Evolutionary conservation across 2,888 invertebrate genomes (phyloP), one percentile per base, ranked within the genome.

Genomic region (Rhingia campestris): DNA sequence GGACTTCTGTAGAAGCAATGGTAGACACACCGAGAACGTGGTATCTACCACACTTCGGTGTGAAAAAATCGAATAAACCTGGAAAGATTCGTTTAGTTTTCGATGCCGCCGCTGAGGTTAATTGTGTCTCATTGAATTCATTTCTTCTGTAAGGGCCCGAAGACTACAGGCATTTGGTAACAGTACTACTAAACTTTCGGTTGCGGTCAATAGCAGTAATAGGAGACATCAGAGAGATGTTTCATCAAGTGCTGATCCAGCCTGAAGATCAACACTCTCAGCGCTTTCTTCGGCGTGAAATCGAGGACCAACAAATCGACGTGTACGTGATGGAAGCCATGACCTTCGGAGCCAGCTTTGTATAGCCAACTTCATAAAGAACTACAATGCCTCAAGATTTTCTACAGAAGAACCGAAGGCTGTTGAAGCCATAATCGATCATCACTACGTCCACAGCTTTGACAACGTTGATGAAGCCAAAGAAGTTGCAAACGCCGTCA

Each of bases 111-210:
- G 86, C 87, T 0, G 86, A 87, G 58, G 59, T 69, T 0, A 6
- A 53, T 9, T 87, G 87, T 0, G 12, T 70, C 3, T 86, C 80
- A 10, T 54, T 89, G 32, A 89, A 89, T 73, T 87, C 87, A n/a
- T 33, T 81, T 5, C 66, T 90, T 6, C 54, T 89, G 9, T 74
- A 86, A 7, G 89, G 89, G 4, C 88, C 90, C 0, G 88, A 89
- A 58, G 59, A 89, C 4, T 75, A 88, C 0, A 76, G 86, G n/a
- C 86, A 89, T 3, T 72, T 91, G 35, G 74, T 87, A 2, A 89
- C 89, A 4, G 88, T 90, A 0, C 70, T 90, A 49, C 86, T 89
- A 76, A 86, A 89, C 0, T 91, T 91, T 77, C 69, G 90, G n/a
- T 88, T 88, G 86, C 72, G 87, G 37, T 72, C 47, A 41, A 66